Conservation (phyloP, 2,797 vertebrate genomes). For the Tenualosa thibaudeaui region DNA sequence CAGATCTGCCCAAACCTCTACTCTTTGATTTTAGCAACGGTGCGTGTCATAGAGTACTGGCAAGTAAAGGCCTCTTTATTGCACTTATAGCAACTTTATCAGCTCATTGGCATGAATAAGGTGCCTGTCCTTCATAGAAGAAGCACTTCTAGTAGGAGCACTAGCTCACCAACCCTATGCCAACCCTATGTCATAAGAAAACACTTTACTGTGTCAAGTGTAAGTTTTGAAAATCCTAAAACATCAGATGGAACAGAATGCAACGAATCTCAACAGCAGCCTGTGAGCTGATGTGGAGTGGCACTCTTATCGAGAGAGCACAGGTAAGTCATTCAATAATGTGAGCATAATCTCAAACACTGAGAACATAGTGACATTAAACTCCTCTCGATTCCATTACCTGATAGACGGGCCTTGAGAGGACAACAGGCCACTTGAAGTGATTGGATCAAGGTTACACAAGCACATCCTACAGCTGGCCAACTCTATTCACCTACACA, state of each 20-base stretch:
- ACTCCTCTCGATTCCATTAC: constrained; percentile 67
- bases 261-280: not conserved
- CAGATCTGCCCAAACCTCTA: not conserved
- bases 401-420: constrained; percentile 63
- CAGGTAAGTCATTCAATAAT: constrained; percentile 52
- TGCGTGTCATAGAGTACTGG: not conserved
- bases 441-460: constrained; percentile 62
- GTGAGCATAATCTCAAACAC: constrained; percentile 53
- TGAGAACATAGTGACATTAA: constrained; percentile 64
- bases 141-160: not conserved
- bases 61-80: not conserved
- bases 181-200: not conserved
- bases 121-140: not conserved
- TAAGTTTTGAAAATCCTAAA: not conserved
- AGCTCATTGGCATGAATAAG: not conserved
- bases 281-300: constrained; percentile 17
- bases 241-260: constrained; percentile 33
- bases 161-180: not conserved
- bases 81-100: not conserved
- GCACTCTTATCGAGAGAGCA: constrained; percentile 58
- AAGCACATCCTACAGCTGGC: constrained; percentile 58
- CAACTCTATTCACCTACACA: constrained; percentile 48
- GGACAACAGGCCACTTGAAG: constrained; percentile 55
- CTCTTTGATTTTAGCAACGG: not conserved
- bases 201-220: not conserved